Conservation (phyloP, 2,888 invertebrate species). For the Amaurobius ferox region DNA sequence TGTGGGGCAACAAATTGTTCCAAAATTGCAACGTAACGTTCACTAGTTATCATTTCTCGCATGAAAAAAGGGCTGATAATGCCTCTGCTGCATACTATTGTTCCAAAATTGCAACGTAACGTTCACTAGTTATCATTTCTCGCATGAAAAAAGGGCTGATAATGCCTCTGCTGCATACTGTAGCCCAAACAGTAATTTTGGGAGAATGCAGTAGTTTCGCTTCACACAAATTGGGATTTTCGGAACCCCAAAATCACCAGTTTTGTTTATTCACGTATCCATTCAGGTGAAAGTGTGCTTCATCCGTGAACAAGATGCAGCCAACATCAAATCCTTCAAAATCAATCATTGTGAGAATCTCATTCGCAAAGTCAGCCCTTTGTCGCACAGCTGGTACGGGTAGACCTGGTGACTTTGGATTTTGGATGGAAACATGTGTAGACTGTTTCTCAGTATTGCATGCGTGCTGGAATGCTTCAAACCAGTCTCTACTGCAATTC, state of each 20-base stretch:
- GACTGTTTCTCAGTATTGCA: too few relatives aligned
- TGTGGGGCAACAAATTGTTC: not conserved
- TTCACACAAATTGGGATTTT: constrained; percentile 10
- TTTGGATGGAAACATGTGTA: too few relatives aligned
- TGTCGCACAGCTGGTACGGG: not conserved
- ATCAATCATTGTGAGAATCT: constrained; percentile 20
- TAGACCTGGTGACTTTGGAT: too few relatives aligned
- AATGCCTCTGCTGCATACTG: constrained; percentile 4
- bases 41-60: not conserved
- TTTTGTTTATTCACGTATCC: constrained; percentile 25
- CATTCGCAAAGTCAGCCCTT: constrained; percentile 2
- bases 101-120: not conserved
- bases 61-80: constrained; percentile 8
- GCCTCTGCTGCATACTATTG: constrained; percentile 1
- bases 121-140: not conserved
- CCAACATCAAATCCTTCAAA: constrained; percentile 17
- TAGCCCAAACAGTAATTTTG: constrained; percentile 1
- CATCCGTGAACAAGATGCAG: constrained; percentile 8
- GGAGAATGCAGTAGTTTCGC: constrained; percentile 9
- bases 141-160: constrained; percentile 4
- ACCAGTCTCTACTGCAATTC: too few relatives aligned
- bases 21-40: not conserved
- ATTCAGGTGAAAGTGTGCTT: constrained; percentile 15
- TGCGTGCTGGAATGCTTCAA: too few relatives aligned
- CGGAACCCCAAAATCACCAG: constrained; percentile 18